Evolutionary conservation across 1,140 invertebrate species (phyloP).

Genomic region (Drosophila pectinifera): DNA sequence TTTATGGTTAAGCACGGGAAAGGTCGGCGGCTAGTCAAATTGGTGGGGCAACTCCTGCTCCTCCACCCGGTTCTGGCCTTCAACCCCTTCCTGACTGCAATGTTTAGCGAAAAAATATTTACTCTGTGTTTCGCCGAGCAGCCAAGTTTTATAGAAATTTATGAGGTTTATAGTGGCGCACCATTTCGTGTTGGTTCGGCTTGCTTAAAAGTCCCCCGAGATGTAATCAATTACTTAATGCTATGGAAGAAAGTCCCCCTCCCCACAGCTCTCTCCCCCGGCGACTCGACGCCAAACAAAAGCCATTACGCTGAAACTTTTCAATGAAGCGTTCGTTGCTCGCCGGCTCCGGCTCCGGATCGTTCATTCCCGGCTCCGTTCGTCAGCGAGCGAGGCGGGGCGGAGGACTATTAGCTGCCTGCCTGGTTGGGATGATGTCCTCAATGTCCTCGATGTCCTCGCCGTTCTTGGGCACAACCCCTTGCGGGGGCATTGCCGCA

Average conservation of each 20-base stretch:
- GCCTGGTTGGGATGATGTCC: slow-evolving; percentile 59
- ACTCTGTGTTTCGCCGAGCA: slow-evolving; percentile 71
- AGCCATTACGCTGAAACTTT: slow-evolving; percentile 83
- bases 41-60: slow-evolving; percentile 24
- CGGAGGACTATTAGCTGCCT: slow-evolving; percentile 51
- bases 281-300: slow-evolving; percentile 70
- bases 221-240: slow-evolving; percentile 85
- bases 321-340: slow-evolving; percentile 76
- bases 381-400: slow-evolving; percentile 3
- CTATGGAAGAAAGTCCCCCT: slow-evolving; percentile 69
- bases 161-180: slow-evolving; percentile 81
- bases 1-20: slow-evolving; percentile 74
- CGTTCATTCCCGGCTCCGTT: slow-evolving; percentile 37
- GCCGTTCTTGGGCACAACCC: slow-evolving; percentile 52
- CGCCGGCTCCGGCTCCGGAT: slow-evolving; percentile 21
- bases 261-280: slow-evolving; percentile 15
- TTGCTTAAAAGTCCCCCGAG: slow-evolving; percentile 84
- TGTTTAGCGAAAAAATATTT: slow-evolving; percentile 59
- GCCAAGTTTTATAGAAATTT: slow-evolving; percentile 83
- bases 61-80: slow-evolving; percentile 10
- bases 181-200: slow-evolving; percentile 66
- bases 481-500: slow-evolving; percentile 79
- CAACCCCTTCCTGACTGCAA: slow-evolving; percentile 15
- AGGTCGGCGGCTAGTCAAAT: slow-evolving; percentile 64
- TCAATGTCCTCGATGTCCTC: slow-evolving; percentile 47